Conservation (phyloP, 2,888 invertebrate species). For the Hypomecis atomaria region DNA sequence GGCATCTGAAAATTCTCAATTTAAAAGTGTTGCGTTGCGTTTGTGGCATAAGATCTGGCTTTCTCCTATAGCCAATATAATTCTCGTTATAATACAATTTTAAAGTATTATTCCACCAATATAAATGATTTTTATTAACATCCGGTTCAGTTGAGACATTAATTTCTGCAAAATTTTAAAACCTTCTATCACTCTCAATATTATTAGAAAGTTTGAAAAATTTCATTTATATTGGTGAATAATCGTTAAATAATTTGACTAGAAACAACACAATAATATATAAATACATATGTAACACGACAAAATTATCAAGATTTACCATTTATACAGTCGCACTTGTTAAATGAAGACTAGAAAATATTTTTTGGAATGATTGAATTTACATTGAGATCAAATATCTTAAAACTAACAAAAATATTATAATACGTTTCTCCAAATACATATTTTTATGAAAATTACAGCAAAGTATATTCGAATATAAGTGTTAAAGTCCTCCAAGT, state of each 20-base stretch:
- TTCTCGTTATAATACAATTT: slow-evolving; percentile 71
- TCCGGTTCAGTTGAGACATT: slow-evolving; percentile 10
- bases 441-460: background rate
- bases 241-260: slow-evolving; percentile 77
- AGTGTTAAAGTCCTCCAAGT: too few species aligned
- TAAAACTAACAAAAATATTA: slow-evolving; percentile 28
- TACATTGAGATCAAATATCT: slow-evolving; percentile 50
- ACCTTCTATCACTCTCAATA: slow-evolving; percentile 19
- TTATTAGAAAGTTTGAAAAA: slow-evolving; percentile 40
- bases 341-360: slow-evolving; percentile 48
- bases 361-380: slow-evolving; percentile 57
- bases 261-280: slow-evolving; percentile 70
- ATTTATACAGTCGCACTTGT: slow-evolving; percentile 76
- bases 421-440: slow-evolving; percentile 3
- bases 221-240: slow-evolving; percentile 67
- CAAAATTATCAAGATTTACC: slow-evolving; percentile 63
- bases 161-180: slow-evolving; percentile 5
- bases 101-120: slow-evolving; percentile 65
- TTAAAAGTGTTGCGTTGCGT: slow-evolving; percentile 53
- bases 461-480: too few species aligned
- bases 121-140: slow-evolving; percentile 54
- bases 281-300: slow-evolving; percentile 56
- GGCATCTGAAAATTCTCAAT: slow-evolving; percentile 6
- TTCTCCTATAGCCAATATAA: slow-evolving; percentile 80
- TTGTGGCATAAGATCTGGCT: slow-evolving; percentile 71